Evolutionary conservation across 2,888 invertebrate genomes (phyloP).

Genomic region (Sinhomidia bicolor): DNA sequence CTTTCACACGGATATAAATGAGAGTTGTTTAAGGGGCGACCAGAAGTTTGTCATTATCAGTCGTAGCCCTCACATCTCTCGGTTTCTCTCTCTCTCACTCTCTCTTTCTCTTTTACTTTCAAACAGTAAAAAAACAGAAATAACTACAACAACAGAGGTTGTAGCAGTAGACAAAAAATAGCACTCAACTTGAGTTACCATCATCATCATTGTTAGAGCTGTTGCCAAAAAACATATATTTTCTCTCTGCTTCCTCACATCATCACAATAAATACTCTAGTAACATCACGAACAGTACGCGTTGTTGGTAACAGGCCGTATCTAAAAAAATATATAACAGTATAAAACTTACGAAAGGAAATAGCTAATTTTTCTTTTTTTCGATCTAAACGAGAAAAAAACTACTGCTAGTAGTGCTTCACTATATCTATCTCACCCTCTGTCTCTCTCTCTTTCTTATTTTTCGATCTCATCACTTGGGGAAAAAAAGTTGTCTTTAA

Average conservation of each 20-base stretch:
- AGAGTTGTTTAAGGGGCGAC: conserved; percentile 39
- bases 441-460: neutral
- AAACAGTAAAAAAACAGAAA: too few species aligned
- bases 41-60: conserved; percentile 63
- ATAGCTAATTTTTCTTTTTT: neutral
- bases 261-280: neutral
- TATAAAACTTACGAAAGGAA: neutral
- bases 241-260: too few species aligned
- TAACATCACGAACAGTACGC: neutral
- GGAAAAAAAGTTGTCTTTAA: too few species aligned
- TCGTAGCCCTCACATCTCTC: conserved; percentile 31
- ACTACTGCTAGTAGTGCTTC: neutral
- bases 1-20: conserved; percentile 15
- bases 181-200: conserved; percentile 13
- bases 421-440: too few species aligned
- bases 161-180: neutral
- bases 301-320: too few species aligned
- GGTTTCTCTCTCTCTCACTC: neutral
- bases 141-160: neutral
- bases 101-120: too few species aligned
- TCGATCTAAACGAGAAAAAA: neutral
- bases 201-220: neutral
- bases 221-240: conserved; percentile 1
- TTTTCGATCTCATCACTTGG: neutral
- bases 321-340: neutral